These are phyloP conservation scores for Ectobius pallidus DNA, from an alignment of 2,888 invertebrate species.

Conservation along the genomic window DNA sequence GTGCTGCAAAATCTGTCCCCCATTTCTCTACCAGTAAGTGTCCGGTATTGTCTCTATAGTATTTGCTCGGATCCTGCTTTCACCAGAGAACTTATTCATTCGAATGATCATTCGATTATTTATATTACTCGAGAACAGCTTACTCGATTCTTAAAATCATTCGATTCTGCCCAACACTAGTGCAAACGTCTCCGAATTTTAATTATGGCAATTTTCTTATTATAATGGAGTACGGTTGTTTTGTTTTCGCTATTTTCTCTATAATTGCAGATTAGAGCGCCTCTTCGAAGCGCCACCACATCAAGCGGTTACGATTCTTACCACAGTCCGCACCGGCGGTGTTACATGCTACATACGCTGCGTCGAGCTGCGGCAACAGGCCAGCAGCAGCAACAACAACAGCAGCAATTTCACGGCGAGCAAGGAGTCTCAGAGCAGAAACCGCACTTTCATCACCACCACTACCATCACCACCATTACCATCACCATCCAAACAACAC, in stretches of 20 bases:
- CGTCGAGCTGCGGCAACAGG: not conserved
- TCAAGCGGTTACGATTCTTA: conserved; percentile 53
- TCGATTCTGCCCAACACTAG: too few relatives aligned
- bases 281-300: conserved; percentile 47
- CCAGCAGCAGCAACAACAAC: not conserved
- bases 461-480: not conserved
- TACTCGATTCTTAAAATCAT: too few relatives aligned
- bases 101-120: too few relatives aligned
- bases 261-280: conserved; percentile 45
- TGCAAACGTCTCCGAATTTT: too few relatives aligned
- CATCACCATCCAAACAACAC: not conserved
- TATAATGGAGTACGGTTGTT: conserved; percentile 25
- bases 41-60: too few relatives aligned
- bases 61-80: too few relatives aligned
- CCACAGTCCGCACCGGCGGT: conserved; percentile 51
- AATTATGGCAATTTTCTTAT: too few relatives aligned
- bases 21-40: too few relatives aligned
- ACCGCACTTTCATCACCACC: not conserved
- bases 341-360: conserved; percentile 48
- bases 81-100: too few relatives aligned
- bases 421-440: not conserved
- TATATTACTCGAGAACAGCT: too few relatives aligned
- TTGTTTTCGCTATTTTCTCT: conserved; percentile 36
- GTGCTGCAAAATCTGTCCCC: too few relatives aligned
- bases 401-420: not conserved